These are phyloP conservation scores for Hipposideros armiger DNA, from an alignment of 2,113 vertebrate genomes.

Conservation along the genomic window DNA sequence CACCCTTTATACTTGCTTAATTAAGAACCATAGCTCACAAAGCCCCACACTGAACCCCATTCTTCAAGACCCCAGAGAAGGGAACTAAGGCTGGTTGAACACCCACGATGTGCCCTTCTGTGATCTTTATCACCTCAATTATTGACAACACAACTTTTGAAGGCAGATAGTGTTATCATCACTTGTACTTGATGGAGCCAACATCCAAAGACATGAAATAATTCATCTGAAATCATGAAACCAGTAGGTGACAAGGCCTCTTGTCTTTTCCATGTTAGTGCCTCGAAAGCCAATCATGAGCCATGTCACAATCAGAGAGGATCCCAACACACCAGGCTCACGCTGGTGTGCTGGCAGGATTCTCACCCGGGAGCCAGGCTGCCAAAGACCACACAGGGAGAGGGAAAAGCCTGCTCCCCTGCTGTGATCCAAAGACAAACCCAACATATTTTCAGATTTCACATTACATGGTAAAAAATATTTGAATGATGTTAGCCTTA, in stretches of 20 bases:
- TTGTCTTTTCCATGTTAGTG: rapidly evolving
- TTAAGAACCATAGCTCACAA: not conserved
- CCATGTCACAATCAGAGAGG: not conserved
- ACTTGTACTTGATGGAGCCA: not conserved
- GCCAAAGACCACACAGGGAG: not conserved
- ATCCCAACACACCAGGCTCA: too few species aligned
- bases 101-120: not conserved
- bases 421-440: not conserved
- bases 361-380: not conserved
- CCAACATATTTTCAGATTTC: constrained; percentile 33
- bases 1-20: not conserved
- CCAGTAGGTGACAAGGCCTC: not conserved
- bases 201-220: not conserved
- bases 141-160: not conserved
- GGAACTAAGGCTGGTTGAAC: not conserved
- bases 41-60: not conserved
- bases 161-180: not conserved
- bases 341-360: rapidly evolving
- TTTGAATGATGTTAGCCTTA: constrained; percentile 29
- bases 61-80: not conserved
- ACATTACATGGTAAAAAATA: not conserved
- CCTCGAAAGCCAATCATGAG: not conserved
- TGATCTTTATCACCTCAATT: not conserved
- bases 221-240: not conserved
- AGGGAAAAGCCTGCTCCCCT: not conserved